phyloP scores from a whole-genome alignment of 2,113 vertebrate species.

The Apaloderma vittatum region DNA sequence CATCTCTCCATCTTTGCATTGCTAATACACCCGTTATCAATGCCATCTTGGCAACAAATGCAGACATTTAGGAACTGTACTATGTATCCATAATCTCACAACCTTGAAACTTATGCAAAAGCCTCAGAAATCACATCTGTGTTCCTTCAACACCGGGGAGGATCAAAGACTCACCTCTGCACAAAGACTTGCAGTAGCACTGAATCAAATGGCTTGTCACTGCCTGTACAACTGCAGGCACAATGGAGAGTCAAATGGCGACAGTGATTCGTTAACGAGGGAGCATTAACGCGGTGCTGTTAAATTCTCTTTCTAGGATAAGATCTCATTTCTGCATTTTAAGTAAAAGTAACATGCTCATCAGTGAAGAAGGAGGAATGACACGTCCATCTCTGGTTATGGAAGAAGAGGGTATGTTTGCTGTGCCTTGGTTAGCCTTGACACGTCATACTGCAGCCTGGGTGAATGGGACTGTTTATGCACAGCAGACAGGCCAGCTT shows the following conservation, averaged over 20 bases:
- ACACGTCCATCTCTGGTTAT: background rate
- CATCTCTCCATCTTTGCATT: conserved; percentile 30
- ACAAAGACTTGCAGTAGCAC: background rate
- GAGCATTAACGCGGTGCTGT: background rate
- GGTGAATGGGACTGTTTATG: background rate
- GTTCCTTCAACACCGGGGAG: background rate
- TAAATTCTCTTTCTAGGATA: background rate
- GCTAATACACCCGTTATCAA: conserved; percentile 2
- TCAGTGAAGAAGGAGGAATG: background rate
- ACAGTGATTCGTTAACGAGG: background rate
- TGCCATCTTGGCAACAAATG: background rate
- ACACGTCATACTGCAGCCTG: fast-evolving
- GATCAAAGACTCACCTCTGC: conserved; percentile 58
- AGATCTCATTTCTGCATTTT: background rate
- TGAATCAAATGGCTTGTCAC: conserved; percentile 35
- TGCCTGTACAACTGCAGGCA: background rate
- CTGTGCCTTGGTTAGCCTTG: fast-evolving
- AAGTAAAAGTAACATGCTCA: background rate
- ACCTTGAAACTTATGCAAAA: conserved; percentile 46
- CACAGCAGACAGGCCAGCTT: background rate
- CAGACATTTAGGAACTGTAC: conserved; percentile 2
- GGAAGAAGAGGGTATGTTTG: background rate
- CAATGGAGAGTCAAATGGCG: background rate
- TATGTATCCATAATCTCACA: conserved; percentile 3
- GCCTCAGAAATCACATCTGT: background rate